Evolutionary conservation across 2,113 vertebrate species (phyloP), one percentile per base, ranked within the genome.

Genomic region (Python bivittatus): DNA sequence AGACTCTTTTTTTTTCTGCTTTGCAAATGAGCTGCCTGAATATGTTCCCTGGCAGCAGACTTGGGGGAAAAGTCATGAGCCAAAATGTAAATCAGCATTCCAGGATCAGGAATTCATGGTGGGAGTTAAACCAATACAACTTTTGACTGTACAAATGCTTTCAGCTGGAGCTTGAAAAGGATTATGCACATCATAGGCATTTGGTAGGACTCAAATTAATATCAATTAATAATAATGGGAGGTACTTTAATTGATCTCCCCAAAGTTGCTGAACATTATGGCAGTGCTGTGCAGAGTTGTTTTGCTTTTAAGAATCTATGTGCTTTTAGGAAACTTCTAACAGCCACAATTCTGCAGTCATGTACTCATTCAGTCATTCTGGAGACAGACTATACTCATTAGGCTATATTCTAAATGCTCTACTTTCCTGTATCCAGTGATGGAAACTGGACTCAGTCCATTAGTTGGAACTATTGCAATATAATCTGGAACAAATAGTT

Each of bases 301-400:
- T 83, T n/a, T 84, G 89, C 58, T 84, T 79, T 92, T 89, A 83
- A 58, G 68, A 79, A 57, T 72, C 48, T 20, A 3, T 64, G 44
- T 64, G 23, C 83, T 84, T 92, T 89, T 22, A 86, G 61, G 38
- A 92, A 23, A 15, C 61, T 85, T 79, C 79, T 91, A 48, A 20
- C 79, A 91, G 86, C 79, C 72, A 88, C 68, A 68, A 57, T 56
- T 57, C 57, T 85, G 27, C n/a, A 88, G 57, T 61, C 72, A 64
- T 29, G 12, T 42, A 88, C 54, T 58, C 38, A 56, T 85, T 88
- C 86, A 91, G 90, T 33, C 90, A 91, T 91, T 83, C 87, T 91
- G 92, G 86, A 93, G 92, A 91, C 92, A 91, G 56, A 91, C 79
- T 38, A 48, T 93, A 93, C 61, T 68, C n/a, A 54, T 52, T 15